A percentile compares a stretch with the other conserved stretches of the same genome.
Evolutionary conservation across 2,113 vertebrate species (phyloP).

Genomic region (Smithornis capensis): DNA sequence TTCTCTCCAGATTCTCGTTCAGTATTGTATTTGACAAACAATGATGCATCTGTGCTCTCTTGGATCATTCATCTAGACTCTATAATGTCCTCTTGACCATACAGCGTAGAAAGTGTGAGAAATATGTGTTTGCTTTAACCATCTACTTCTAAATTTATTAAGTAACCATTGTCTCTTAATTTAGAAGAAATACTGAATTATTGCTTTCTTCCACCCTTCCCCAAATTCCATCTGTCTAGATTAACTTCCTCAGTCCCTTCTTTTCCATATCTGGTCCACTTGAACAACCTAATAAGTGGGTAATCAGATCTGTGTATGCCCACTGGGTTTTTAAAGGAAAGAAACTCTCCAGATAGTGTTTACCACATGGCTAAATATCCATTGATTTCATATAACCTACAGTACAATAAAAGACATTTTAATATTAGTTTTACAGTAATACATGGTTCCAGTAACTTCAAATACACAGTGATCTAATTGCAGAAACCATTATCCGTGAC

Average conservation of each 20-base stretch:
- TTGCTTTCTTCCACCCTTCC: background rate
- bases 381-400: background rate
- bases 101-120: background rate
- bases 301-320: background rate
- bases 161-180: background rate
- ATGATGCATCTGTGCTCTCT: background rate
- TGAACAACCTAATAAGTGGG: accelerated
- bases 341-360: background rate
- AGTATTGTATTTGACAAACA: background rate
- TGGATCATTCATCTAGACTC: background rate
- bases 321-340: background rate
- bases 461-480: background rate
- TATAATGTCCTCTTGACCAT: background rate
- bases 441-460: background rate
- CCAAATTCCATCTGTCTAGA: background rate
- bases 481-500: background rate
- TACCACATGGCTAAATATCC: background rate
- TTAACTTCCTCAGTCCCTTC: background rate
- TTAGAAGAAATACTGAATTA: background rate
- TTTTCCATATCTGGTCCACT: background rate
- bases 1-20: background rate
- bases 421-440: background rate
- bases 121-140: background rate
- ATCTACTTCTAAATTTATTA: background rate
- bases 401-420: background rate